These are phyloP conservation scores for Oscheius myriophilus DNA, from an alignment of 2,888 invertebrate species.

Conservation along the genomic window DNA sequence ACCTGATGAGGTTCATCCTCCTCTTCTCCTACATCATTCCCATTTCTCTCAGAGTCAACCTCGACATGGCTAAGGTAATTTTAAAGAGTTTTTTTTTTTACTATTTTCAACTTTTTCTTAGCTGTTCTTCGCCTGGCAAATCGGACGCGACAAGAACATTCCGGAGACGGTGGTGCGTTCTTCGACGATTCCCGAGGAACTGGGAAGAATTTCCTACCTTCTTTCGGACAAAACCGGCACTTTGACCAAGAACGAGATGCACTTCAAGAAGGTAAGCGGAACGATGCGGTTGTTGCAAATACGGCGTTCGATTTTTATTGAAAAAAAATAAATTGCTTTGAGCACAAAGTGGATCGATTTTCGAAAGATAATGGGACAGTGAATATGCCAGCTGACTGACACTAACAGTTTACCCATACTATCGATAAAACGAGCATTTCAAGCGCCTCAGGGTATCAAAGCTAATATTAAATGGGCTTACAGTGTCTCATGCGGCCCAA, in stretches of 20 bases:
- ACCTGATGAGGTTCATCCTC: constrained; percentile 93
- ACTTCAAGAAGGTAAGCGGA: constrained; percentile 68
- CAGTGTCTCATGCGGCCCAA: too few relatives aligned
- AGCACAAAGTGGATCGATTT: not conserved
- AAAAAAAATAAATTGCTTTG: not conserved
- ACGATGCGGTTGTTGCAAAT: too few relatives aligned
- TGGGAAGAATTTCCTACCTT: constrained; percentile 91
- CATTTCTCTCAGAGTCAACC: constrained; percentile 93
- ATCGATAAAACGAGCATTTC: too few relatives aligned
- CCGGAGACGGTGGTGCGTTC: constrained; percentile 93
- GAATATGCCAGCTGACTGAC: too few relatives aligned
- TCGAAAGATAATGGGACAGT: not conserved
- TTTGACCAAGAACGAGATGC: constrained; percentile 97
- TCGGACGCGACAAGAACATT: constrained; percentile 90
- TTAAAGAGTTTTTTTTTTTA: not conserved
- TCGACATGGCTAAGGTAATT: constrained; percentile 90
- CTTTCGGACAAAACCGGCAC: constrained; percentile 98
- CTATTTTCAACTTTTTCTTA: constrained; percentile 11
- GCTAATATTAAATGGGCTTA: too few relatives aligned
- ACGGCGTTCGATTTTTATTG: too few relatives aligned
- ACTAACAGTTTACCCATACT: too few relatives aligned
- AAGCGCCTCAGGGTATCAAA: too few relatives aligned
- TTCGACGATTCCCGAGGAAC: constrained; percentile 97
- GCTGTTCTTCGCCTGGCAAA: constrained; percentile 87
- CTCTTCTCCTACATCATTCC: constrained; percentile 99